phyloP scores from a whole-genome alignment of 2,888 invertebrate species.

The Lamellibrachia columna region DNA sequence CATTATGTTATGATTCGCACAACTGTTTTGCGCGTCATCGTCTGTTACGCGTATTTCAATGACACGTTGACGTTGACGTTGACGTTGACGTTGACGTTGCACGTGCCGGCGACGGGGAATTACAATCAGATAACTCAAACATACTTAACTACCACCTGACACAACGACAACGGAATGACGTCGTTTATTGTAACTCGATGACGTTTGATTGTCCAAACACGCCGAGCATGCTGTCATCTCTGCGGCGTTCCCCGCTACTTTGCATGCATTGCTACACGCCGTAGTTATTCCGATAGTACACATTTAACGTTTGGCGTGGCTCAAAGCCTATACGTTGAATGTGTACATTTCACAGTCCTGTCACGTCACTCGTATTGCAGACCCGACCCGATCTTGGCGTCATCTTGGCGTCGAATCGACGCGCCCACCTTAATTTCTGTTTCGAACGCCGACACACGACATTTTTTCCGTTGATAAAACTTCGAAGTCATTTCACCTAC shows the following conservation, averaged over 20 bases:
- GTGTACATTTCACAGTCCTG: neutral
- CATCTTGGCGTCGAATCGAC: neutral
- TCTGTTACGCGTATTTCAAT: neutral
- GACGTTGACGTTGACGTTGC: neutral
- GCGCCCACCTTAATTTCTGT: neutral
- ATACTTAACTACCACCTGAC: neutral
- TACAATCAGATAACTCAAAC: neutral
- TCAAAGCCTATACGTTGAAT: neutral
- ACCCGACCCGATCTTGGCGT: neutral
- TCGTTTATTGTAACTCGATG: neutral
- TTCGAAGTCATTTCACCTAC: neutral
- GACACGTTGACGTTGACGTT: neutral
- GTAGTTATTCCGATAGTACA: neutral
- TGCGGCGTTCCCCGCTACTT: neutral
- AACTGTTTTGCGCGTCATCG: neutral
- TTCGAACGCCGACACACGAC: neutral
- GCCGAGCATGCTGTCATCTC: neutral
- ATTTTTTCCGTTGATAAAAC: neutral
- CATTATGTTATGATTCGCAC: neutral
- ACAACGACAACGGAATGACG: neutral
- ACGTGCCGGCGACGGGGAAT: neutral
- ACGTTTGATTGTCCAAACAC: slow-evolving; percentile 9
- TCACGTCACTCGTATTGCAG: slow-evolving; percentile 10
- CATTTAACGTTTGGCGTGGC: neutral
- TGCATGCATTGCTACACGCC: neutral